A percentile compares a stretch with the other conserved stretches of the same genome.
These are phyloP conservation scores for Harpegnathos saltator DNA, from an alignment of 1,140 invertebrate species.

Conservation along the genomic window DNA sequence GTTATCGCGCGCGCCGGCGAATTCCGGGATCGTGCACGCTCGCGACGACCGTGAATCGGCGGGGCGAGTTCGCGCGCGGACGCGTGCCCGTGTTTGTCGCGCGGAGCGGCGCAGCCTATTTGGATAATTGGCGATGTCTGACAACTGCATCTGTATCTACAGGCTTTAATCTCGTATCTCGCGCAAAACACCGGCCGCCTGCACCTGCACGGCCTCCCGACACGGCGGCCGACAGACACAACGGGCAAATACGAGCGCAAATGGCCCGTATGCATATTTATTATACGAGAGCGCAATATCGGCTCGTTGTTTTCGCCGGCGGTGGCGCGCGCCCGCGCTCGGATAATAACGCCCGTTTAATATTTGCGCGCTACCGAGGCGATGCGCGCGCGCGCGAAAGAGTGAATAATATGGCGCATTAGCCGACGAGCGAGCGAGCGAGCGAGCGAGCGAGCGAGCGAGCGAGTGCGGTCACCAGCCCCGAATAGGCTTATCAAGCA, in stretches of 20 bases:
- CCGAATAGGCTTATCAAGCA: slow-evolving; percentile 43
- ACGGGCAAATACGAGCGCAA: slow-evolving; percentile 43
- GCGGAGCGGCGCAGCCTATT: background rate
- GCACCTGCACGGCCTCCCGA: slow-evolving; percentile 43
- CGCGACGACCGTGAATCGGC: no score
- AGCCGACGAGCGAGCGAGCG: background rate
- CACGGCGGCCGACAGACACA: background rate
- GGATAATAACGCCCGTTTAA: slow-evolving; percentile 48
- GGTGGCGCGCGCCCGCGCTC: slow-evolving; percentile 18
- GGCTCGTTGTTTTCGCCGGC: slow-evolving; percentile 46
- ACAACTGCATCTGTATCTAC: slow-evolving; percentile 15
- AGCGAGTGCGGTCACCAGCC: slow-evolving; percentile 1
- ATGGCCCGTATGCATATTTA: slow-evolving; percentile 52
- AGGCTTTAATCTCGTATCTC: slow-evolving; percentile 37
- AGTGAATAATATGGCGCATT: slow-evolving; percentile 48
- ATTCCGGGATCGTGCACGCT: no score
- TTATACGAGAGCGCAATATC: slow-evolving; percentile 25
- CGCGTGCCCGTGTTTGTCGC: background rate
- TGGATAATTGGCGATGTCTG: slow-evolving; percentile 17
- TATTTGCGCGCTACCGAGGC: slow-evolving; percentile 53
- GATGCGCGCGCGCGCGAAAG: slow-evolving; percentile 39
- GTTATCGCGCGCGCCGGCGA: no score
- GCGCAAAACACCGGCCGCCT: slow-evolving; percentile 20
- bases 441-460: no score
- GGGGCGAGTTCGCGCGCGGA: no score